Conservation (phyloP, 2,113 vertebrate genomes). For the Psephotus haematonotus region DNA sequence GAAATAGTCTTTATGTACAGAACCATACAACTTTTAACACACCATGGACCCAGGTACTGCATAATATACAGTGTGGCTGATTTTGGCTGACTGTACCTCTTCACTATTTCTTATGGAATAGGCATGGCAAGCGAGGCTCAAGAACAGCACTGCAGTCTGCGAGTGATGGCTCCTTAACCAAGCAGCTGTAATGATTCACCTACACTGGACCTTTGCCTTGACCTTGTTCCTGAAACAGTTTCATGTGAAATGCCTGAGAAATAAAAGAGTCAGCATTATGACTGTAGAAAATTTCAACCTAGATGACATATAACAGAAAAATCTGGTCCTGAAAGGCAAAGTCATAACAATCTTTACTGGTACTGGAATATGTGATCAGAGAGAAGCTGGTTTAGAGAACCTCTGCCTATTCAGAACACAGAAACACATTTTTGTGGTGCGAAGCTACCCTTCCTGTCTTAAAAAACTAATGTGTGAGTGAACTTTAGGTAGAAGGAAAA, state of each 20-base stretch:
- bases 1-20: background rate
- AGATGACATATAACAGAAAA: background rate
- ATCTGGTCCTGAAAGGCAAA: background rate
- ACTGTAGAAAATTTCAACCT: background rate
- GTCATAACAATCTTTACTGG: background rate
- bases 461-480: background rate
- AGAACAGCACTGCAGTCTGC: background rate
- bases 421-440: background rate
- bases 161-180: background rate
- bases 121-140: rapidly evolving
- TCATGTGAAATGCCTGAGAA: background rate
- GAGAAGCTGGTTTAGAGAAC: background rate
- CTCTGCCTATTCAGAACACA: background rate
- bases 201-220: background rate
- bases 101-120: rapidly evolving
- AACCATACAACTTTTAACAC: background rate
- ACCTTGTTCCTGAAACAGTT: background rate
- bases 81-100: background rate
- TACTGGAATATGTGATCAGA: background rate
- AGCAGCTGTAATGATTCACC: background rate
- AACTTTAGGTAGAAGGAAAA: background rate
- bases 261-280: background rate
- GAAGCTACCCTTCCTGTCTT: background rate
- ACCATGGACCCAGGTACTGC: background rate
- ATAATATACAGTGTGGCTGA: rapidly evolving